Conservation (phyloP, 2,888 invertebrate genomes). For the Aproaerema taeniolella region DNA sequence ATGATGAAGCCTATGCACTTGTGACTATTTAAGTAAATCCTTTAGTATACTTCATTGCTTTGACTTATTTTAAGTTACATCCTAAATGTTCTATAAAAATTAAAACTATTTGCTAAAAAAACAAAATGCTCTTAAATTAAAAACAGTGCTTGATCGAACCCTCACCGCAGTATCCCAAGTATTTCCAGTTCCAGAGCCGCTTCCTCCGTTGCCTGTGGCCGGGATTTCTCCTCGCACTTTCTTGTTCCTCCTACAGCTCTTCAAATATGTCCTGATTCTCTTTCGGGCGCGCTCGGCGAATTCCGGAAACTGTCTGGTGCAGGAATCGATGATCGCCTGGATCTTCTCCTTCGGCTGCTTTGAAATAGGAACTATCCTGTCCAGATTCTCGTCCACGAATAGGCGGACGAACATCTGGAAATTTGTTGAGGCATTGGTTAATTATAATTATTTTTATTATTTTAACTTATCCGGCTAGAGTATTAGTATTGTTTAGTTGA, state of each 20-base stretch:
- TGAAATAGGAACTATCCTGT: slow-evolving; percentile 97
- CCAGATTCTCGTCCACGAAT: slow-evolving; percentile 97
- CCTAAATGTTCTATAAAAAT: no score
- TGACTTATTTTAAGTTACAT: no score
- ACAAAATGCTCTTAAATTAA: no score
- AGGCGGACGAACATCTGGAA: slow-evolving; percentile 97
- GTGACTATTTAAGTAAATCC: no score
- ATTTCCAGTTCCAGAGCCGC: slow-evolving; percentile 67
- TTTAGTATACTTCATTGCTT: no score
- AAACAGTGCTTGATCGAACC: slow-evolving; percentile 72
- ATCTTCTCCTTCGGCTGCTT: slow-evolving; percentile 99
- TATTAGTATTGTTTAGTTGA: no score
- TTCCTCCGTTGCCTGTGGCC: slow-evolving; percentile 49
- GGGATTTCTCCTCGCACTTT: slow-evolving; percentile 88
- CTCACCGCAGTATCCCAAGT: slow-evolving; percentile 93
- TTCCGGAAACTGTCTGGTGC: slow-evolving; percentile 97
- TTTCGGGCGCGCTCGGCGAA: slow-evolving; percentile 96
- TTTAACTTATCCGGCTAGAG: no score
- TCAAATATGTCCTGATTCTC: slow-evolving; percentile 95
- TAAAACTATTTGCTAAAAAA: no score
- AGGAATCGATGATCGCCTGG: slow-evolving; percentile 97
- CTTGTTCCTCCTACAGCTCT: slow-evolving; percentile 96
- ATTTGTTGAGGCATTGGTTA: no score
- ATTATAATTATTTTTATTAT: no score
- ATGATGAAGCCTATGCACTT: no score